Evolutionary conservation across 2,888 invertebrate species (phyloP).

Genomic region (Clitarchus hookeri): DNA sequence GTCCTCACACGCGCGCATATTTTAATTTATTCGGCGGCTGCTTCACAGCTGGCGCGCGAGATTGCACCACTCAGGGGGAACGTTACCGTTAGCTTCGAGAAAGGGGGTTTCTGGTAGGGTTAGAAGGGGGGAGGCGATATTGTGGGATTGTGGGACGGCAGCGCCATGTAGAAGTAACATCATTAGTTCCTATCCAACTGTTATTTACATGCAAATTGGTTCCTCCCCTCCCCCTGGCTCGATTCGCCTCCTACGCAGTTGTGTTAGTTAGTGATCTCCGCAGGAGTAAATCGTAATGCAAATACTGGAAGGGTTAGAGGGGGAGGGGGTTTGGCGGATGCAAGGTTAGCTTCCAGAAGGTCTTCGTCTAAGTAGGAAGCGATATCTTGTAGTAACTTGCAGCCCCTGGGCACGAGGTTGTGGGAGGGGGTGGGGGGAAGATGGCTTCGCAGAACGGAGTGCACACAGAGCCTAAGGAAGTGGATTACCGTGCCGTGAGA

Average conservation of each 20-base stretch:
- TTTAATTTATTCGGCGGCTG: neutral
- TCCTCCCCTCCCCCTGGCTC: neutral
- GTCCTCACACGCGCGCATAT: neutral
- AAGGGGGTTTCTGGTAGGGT: neutral
- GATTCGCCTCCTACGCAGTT: neutral
- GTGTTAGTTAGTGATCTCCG: neutral
- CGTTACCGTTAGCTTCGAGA: neutral
- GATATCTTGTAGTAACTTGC: neutral
- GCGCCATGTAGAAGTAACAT: neutral
- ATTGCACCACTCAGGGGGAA: neutral
- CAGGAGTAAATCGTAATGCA: neutral
- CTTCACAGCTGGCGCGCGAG: neutral
- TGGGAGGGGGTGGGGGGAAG: neutral
- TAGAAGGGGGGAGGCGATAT: neutral
- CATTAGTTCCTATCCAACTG: constrained; percentile 14
- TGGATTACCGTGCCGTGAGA: neutral
- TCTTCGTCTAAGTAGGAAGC: neutral
- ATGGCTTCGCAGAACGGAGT: neutral
- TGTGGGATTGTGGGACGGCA: neutral
- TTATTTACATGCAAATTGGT: constrained; percentile 8
- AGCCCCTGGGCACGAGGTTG: neutral
- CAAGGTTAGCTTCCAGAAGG: neutral
- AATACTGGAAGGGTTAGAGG: neutral
- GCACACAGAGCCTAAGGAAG: neutral
- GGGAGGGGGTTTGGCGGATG: neutral